A percentile compares a stretch with the other conserved stretches of the same genome.
Evolutionary conservation across 1,140 invertebrate species (phyloP).

Genomic region (Calliopsis andreniformis): DNA sequence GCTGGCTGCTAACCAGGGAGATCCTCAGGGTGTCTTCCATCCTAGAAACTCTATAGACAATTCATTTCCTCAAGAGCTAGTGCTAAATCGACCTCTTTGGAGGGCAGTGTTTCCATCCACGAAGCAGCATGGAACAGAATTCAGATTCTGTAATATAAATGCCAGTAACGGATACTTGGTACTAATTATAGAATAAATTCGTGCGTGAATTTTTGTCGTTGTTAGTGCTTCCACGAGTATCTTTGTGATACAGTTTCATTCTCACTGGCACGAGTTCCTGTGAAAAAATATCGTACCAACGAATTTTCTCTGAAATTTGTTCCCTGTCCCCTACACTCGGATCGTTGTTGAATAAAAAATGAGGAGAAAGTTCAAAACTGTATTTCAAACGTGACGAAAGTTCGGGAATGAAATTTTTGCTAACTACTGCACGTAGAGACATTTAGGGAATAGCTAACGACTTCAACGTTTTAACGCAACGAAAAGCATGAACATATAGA

Average conservation of each 20-base stretch:
- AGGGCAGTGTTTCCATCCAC: slow-evolving; percentile 1
- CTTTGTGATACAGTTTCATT: background rate
- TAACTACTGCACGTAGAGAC: background rate
- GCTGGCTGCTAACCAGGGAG: slow-evolving; percentile 33
- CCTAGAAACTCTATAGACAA: slow-evolving; percentile 35
- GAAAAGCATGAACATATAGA: too few relatives aligned
- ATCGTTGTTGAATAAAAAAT: slow-evolving; percentile 1
- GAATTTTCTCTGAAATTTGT: slow-evolving; percentile 3
- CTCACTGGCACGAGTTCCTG: background rate
- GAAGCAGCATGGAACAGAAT: background rate
- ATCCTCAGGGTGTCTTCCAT: slow-evolving; percentile 48
- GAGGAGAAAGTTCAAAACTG: background rate
- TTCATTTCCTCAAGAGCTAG: slow-evolving; percentile 37
- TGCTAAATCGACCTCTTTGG: slow-evolving; percentile 6
- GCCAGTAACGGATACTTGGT: too few relatives aligned
- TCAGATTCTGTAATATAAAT: background rate
- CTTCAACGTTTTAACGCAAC: too few relatives aligned
- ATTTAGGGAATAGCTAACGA: background rate
- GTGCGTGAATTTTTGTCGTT: background rate
- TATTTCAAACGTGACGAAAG: background rate
- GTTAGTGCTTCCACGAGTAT: background rate
- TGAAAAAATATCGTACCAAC: background rate
- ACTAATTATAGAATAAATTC: too few relatives aligned
- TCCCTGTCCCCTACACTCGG: background rate
- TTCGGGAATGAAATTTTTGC: slow-evolving; percentile 1